These are phyloP conservation scores for Ommatoiulus sabulosus DNA, from an alignment of 2,888 invertebrate species.

Conservation along the genomic window DNA sequence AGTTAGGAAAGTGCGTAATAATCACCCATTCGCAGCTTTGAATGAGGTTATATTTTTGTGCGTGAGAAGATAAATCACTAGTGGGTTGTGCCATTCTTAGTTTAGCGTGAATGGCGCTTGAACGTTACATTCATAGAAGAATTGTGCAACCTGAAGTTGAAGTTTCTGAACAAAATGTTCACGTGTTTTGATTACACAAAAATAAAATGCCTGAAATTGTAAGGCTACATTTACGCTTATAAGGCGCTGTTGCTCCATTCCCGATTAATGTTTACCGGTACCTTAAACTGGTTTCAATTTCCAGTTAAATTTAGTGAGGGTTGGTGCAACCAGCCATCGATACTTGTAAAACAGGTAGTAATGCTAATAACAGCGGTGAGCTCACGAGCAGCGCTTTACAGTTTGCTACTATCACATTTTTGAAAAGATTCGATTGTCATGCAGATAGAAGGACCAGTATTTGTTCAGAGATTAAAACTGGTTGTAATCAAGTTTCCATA, in stretches of 20 bases:
- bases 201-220: not conserved
- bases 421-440: not conserved
- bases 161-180: not conserved
- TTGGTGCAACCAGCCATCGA: not conserved
- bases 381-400: not conserved
- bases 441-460: not conserved
- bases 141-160: too few relatives aligned
- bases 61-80: not conserved
- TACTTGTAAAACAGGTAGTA: not conserved
- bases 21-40: not conserved
- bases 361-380: not conserved
- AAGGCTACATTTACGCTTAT: not conserved
- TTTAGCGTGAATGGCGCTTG: too few relatives aligned
- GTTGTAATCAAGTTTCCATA: too few relatives aligned
- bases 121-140: too few relatives aligned
- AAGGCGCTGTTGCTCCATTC: not conserved
- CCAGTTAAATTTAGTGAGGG: too few relatives aligned
- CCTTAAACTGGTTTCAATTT: not conserved
- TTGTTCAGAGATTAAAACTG: not conserved
- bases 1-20: not conserved
- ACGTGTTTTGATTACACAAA: not conserved
- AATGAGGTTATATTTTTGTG: slow-evolving; percentile 7
- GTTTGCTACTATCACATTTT: not conserved
- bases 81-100: not conserved
- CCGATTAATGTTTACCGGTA: not conserved